Percentiles rank a stretch among this genome's conserved stretches.
phyloP scores from a whole-genome alignment of 92 coral and sea anemone species.

The Porites divaricata region DNA sequence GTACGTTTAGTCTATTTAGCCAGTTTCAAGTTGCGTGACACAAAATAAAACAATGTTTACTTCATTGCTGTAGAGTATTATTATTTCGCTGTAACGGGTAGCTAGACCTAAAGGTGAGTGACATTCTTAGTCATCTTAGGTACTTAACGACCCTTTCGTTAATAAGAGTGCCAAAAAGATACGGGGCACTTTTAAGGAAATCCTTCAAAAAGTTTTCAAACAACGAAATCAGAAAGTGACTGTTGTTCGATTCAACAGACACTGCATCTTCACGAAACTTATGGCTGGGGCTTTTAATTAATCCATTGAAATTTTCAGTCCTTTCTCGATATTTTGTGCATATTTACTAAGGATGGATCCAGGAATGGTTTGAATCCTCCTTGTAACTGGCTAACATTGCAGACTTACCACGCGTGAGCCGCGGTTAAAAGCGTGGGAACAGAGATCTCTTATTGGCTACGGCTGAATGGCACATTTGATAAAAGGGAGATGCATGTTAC shows the following conservation, averaged over 20 bases:
- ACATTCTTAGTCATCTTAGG: too few relatives aligned
- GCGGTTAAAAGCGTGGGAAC: slow-evolving; percentile 7
- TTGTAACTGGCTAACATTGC: not conserved
- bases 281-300: too few relatives aligned
- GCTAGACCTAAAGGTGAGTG: too few relatives aligned
- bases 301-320: not conserved
- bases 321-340: not conserved
- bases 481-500: slow-evolving; percentile 3
- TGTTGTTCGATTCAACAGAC: not conserved
- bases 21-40: slow-evolving; percentile 27
- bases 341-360: too few relatives aligned
- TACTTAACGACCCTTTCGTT: too few relatives aligned
- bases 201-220: too few relatives aligned
- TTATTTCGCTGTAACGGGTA: too few relatives aligned
- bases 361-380: too few relatives aligned
- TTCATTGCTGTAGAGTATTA: too few relatives aligned
- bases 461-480: slow-evolving; percentile 14
- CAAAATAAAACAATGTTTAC: slow-evolving; percentile 2
- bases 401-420: not conserved
- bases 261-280: not conserved
- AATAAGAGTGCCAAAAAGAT: too few relatives aligned
- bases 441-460: not conserved
- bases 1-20: slow-evolving; percentile 17
- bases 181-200: too few relatives aligned
- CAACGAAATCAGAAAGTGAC: too few relatives aligned